Evolutionary conservation across 2,113 vertebrate genomes (phyloP).

Genomic region (Bubo scandiacus): DNA sequence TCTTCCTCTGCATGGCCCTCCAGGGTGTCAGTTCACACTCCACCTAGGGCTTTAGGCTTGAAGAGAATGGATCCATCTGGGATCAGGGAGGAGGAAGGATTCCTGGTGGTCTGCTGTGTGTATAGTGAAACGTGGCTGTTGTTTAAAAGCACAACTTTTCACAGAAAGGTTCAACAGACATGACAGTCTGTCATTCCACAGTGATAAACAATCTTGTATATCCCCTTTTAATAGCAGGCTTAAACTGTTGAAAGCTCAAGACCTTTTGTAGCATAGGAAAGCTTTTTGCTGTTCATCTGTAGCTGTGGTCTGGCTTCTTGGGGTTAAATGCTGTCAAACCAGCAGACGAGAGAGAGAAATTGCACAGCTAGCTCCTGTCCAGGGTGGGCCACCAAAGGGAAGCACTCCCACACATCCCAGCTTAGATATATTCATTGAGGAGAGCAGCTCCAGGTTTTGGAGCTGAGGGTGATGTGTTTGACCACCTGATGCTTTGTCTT

Average conservation of each 20-base stretch:
- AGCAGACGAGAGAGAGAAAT: not conserved
- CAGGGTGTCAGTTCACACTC: not conserved
- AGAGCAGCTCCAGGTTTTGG: not conserved
- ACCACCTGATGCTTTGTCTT: not conserved
- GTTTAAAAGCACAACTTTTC: not conserved
- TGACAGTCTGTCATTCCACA: not conserved
- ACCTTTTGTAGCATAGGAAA: not conserved
- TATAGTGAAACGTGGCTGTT: not conserved
- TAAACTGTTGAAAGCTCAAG: not conserved
- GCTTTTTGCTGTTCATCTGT: not conserved
- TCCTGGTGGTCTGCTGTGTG: not conserved
- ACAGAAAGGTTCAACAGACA: not conserved
- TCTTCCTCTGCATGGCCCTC: not conserved
- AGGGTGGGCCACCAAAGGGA: not conserved
- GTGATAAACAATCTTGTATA: not conserved
- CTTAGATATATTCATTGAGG: not conserved
- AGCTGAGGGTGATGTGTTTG: not conserved
- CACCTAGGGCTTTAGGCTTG: not conserved
- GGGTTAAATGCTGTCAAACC: not conserved
- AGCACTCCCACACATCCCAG: not conserved
- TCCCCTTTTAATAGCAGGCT: not conserved
- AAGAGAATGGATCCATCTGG: not conserved
- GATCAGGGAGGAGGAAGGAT: not conserved
- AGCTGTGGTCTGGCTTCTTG: not conserved
- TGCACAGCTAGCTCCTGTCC: not conserved